Evolutionary conservation across 2,113 vertebrate genomes (phyloP).

Genomic region (Neotoma lepida): DNA sequence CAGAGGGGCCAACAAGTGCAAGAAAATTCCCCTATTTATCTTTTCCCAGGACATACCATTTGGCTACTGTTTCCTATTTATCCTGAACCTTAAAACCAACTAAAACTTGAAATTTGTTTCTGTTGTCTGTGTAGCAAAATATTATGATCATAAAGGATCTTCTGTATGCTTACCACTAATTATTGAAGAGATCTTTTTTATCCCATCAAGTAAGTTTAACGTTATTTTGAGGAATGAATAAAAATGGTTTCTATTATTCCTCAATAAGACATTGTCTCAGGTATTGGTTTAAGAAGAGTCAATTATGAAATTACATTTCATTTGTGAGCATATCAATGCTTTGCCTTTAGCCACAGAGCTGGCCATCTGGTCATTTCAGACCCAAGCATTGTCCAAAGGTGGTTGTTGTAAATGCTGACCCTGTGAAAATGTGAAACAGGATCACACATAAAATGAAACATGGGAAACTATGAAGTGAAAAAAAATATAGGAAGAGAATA

Average conservation of each 20-base stretch:
- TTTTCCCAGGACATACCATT: neutral
- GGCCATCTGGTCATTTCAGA: neutral
- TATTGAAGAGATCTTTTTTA: neutral
- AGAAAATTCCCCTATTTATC: neutral
- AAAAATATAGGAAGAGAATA: neutral
- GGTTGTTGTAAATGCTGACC: neutral
- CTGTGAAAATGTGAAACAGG: neutral
- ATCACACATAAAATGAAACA: neutral
- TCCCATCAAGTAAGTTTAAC: neutral
- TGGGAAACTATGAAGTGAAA: neutral
- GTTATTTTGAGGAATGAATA: neutral
- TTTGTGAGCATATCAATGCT: neutral
- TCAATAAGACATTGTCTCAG: neutral
- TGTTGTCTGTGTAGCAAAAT: neutral
- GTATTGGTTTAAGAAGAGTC: neutral
- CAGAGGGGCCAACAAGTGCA: neutral
- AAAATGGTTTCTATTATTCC: neutral
- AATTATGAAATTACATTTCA: neutral
- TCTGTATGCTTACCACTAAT: neutral
- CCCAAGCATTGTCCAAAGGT: neutral
- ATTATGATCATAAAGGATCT: neutral
- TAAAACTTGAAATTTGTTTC: neutral
- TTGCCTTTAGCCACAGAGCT: neutral
- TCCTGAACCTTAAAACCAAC: neutral
- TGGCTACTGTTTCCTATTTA: neutral